phyloP scores from a whole-genome alignment of 2,888 invertebrate genomes.

The Agrotis ipsilon region DNA sequence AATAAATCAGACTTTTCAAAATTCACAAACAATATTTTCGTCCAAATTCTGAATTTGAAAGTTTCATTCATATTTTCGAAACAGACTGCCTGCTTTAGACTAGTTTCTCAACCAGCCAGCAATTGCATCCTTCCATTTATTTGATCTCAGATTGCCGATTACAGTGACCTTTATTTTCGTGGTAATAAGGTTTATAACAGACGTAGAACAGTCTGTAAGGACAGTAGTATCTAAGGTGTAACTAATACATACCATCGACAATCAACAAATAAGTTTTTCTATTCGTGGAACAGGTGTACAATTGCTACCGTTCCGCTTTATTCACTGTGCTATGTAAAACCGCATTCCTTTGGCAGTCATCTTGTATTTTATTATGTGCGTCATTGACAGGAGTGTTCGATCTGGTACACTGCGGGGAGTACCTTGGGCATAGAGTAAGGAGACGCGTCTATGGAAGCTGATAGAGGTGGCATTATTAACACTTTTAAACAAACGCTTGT shows the following conservation, averaged over 20 bases:
- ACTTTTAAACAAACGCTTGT: neutral
- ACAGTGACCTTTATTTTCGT: neutral
- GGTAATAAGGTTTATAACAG: neutral
- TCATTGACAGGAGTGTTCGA: conserved; percentile 74
- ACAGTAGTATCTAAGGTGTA: conserved; percentile 4
- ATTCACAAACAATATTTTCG: neutral
- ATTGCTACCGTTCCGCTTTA: conserved; percentile 56
- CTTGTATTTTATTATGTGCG: conserved; percentile 68
- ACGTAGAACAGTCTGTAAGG: neutral
- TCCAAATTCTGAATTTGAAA: neutral
- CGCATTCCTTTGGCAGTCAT: conserved; percentile 57
- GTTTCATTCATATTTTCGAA: conserved; percentile 1
- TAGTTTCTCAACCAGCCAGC: conserved; percentile 3
- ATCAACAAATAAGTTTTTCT: conserved; percentile 56
- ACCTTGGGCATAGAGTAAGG: conserved; percentile 14
- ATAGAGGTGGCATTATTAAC: neutral
- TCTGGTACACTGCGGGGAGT: conserved; percentile 78
- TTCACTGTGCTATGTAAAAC: conserved; percentile 62
- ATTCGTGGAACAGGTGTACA: conserved; percentile 56
- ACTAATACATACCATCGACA: conserved; percentile 35
- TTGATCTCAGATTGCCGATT: neutral
- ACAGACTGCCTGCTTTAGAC: conserved; percentile 9
- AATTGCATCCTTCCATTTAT: neutral
- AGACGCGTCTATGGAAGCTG: neutral
- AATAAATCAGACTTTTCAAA: neutral